Evolutionary conservation across 1,140 invertebrate species (phyloP).

Genomic region (Bombus waltoni): DNA sequence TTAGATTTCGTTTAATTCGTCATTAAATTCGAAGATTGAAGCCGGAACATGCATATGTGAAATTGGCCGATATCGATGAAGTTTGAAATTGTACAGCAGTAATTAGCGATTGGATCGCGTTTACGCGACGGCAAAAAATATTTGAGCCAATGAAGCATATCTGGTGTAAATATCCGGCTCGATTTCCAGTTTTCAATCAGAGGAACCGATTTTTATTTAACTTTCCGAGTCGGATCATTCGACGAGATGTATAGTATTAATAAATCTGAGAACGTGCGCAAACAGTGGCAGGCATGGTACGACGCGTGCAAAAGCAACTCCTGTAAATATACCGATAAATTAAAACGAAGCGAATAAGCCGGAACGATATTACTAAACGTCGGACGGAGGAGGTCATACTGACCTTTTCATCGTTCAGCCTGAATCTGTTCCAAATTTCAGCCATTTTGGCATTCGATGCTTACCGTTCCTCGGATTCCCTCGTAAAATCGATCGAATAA

Average conservation of each 20-base stretch:
- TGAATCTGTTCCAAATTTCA: slow-evolving; percentile 59
- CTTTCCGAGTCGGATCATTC: background rate
- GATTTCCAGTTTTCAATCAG: background rate
- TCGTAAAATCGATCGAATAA: background rate
- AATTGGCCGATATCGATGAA: background rate
- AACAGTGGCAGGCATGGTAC: slow-evolving; percentile 15
- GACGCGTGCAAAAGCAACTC: background rate
- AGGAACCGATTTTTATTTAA: background rate
- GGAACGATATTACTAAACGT: background rate
- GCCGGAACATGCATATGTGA: no score
- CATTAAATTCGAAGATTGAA: background rate
- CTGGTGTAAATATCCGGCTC: background rate
- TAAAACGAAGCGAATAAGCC: slow-evolving; percentile 29
- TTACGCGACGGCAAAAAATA: background rate
- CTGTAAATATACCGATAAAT: slow-evolving; percentile 46
- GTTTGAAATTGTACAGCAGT: background rate
- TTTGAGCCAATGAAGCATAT: background rate
- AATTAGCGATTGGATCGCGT: background rate
- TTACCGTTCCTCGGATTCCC: slow-evolving; percentile 32
- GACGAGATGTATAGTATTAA: slow-evolving; percentile 5
- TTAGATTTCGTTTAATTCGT: background rate
- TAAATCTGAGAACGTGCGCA: slow-evolving; percentile 40
- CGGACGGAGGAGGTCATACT: background rate
- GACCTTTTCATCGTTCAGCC: slow-evolving; percentile 38
- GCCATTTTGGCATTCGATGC: slow-evolving; percentile 45